A percentile compares a stretch with the other conserved stretches of the same genome.
These are phyloP conservation scores for Ypsolopha sequella DNA, from an alignment of 2,888 invertebrate species.

Conservation along the genomic window DNA sequence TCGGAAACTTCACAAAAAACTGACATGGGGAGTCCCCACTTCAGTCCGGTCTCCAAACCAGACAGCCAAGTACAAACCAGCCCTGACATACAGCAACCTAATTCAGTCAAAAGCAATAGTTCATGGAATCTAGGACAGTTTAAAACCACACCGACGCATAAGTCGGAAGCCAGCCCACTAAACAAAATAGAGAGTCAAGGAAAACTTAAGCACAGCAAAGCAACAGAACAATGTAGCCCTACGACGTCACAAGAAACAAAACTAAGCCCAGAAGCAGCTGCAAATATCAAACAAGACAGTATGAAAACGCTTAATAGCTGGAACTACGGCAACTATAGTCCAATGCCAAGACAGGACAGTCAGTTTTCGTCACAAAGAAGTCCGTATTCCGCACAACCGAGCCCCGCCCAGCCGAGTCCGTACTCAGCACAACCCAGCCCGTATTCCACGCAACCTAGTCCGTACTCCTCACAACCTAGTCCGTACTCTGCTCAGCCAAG, in stretches of 20 bases:
- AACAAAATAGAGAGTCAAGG: conserved; percentile 50
- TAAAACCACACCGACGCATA: conserved; percentile 55
- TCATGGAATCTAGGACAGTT: conserved; percentile 57
- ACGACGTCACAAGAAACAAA: conserved; percentile 59
- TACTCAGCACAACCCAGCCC: conserved; percentile 60
- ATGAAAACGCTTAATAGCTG: conserved; percentile 54
- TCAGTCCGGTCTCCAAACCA: conserved; percentile 56
- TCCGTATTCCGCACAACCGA: conserved; percentile 60
- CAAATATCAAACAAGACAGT: conserved; percentile 44
- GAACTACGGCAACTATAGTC: conserved; percentile 58
- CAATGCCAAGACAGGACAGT: conserved; percentile 58
- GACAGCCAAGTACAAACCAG: conserved; percentile 61
- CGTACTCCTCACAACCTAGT: conserved; percentile 18
- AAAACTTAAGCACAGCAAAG: conserved; percentile 53
- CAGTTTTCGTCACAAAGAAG: conserved; percentile 58
- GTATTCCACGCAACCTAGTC: conserved; percentile 48
- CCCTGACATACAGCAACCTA: conserved; percentile 41
- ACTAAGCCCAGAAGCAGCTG: conserved; percentile 50
- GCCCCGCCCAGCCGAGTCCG: conserved; percentile 59
- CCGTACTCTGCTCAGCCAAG: conserved; percentile 55
- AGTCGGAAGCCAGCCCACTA: conserved; percentile 59
- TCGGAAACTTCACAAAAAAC: conserved; percentile 38
- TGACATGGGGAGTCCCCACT: conserved; percentile 51
- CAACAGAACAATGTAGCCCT: conserved; percentile 59
- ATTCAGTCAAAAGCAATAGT: conserved; percentile 37